These are phyloP conservation scores for Acanthis flammea DNA, from an alignment of 2,797 vertebrate genomes.

Conservation along the genomic window DNA sequence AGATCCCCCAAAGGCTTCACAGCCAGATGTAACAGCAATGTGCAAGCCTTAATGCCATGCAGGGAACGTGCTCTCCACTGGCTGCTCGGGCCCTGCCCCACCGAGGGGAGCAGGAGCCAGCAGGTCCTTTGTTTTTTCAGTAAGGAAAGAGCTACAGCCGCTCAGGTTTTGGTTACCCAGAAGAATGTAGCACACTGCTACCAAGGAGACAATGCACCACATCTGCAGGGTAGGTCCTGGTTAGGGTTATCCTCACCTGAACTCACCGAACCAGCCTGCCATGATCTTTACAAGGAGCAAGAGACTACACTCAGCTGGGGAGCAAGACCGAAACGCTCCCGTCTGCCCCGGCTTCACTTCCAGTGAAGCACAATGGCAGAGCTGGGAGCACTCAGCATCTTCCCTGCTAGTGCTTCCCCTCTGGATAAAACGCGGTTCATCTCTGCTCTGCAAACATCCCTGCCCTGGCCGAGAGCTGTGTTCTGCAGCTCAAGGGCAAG, in stretches of 20 bases:
- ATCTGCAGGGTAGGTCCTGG: neutral
- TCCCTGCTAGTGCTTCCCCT: neutral
- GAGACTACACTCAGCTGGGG: neutral
- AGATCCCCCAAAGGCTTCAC: neutral
- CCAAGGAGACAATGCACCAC: neutral
- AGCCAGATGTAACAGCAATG: neutral
- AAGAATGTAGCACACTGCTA: neutral
- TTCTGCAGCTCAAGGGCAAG: neutral
- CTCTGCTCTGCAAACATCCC: neutral
- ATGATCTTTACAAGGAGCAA: neutral
- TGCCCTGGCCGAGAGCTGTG: neutral
- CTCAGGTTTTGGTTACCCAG: neutral
- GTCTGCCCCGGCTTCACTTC: neutral
- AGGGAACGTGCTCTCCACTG: neutral
- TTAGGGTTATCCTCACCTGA: neutral
- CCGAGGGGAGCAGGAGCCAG: accelerated
- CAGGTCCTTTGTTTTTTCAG: neutral
- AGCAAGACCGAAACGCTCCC: neutral
- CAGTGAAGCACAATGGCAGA: neutral
- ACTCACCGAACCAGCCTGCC: neutral
- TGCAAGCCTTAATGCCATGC: neutral
- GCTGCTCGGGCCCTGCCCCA: neutral
- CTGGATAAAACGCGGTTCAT: neutral
- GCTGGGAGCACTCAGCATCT: neutral
- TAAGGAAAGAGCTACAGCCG: neutral